Base-by-base conservation (phyloP, 2,888 invertebrate genomes). In the Luperina nickerlii region DNA sequence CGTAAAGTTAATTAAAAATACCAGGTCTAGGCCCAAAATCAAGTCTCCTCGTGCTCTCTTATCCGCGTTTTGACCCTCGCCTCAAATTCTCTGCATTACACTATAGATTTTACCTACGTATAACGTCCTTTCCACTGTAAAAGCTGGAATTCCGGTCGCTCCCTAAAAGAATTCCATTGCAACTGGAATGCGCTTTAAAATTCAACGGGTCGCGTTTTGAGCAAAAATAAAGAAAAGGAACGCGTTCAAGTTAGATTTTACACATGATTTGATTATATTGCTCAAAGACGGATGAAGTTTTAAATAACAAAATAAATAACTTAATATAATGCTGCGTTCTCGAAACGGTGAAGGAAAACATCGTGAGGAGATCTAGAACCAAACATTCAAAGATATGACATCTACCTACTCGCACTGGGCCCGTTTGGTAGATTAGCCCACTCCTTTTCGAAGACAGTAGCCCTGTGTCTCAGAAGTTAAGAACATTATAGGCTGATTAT, bases 121-220 rank as follows among this genome's bases (percentile, higher is more conserved):
- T 62, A 81, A 57, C 71, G 79, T 78, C 82, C 84, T 73, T 83
- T 83, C 68, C 79, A 57, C 80, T 69, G 69, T 79, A 63, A 81
- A 80, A 75, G 81, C 74, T 84, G 74, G 79, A 80, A 89, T 89
- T 78, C 74, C 82, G 67, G 51, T 60, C 80, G 66, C 71, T 81
- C 79, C 79, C 78, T 83, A 84, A 88, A 87, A 84, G 85, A 83
- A 87, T 88, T 87, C 85, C 85, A 83, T 78, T 87, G 83, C 82
- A 84, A 76, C 75, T 57, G 85, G 84, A 78, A 89, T 83, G 84
- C 85, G 84, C 74, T 86, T 83, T 82, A 82, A 85, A 87, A 82
- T 87, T 45, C 74, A 79, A 76, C 70, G 78, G 70, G 66, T 72
- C 76, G 62, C 78, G 74, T 81, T 87, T 82, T 72, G 74, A 83